Percentiles rank a stretch among this genome's conserved stretches.
Conservation (phyloP, 1,140 invertebrate species). For the Leptopilina boulardi region DNA sequence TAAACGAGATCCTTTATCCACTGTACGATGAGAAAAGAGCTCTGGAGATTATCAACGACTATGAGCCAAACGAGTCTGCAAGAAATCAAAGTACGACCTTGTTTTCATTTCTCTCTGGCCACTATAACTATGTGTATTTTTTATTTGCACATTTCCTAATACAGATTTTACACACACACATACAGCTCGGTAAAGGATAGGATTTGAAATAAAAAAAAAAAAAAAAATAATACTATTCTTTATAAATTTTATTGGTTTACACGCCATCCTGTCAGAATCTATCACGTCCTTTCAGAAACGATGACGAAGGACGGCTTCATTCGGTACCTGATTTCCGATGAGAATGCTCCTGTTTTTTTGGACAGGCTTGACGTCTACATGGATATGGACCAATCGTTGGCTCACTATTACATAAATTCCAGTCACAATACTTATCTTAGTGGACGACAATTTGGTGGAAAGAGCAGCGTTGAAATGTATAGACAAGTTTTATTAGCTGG, state of each 20-base stretch:
- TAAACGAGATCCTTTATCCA: slow-evolving; percentile 99
- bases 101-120: slow-evolving; percentile 37
- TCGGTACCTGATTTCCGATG: slow-evolving; percentile 99
- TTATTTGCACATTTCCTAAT: background rate
- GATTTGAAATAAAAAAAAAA: background rate
- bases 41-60: slow-evolving; percentile 94
- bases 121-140: too few relatives aligned
- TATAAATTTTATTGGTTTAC: slow-evolving; percentile 51
- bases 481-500: slow-evolving; percentile 95
- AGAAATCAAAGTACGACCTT: slow-evolving; percentile 83
- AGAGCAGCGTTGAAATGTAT: slow-evolving; percentile 99
- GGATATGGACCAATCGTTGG: slow-evolving; percentile 98
- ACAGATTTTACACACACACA: background rate
- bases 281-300: slow-evolving; percentile 76
- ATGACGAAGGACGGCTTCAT: slow-evolving; percentile 97
- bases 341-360: slow-evolving; percentile 98
- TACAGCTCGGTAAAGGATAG: background rate
- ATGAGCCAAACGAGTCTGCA: slow-evolving; percentile 92
- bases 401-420: slow-evolving; percentile 99
- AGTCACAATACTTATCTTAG: slow-evolving; percentile 99
- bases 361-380: slow-evolving; percentile 97
- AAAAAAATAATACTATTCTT: background rate
- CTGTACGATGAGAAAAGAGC: slow-evolving; percentile 97
- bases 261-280: slow-evolving; percentile 61
- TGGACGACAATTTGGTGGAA: slow-evolving; percentile 97